Percentiles rank a stretch among this genome's conserved stretches.
These are phyloP conservation scores for Acanthosoma haemorrhoidale DNA, from an alignment of 2,888 invertebrate genomes.

Conservation along the genomic window DNA sequence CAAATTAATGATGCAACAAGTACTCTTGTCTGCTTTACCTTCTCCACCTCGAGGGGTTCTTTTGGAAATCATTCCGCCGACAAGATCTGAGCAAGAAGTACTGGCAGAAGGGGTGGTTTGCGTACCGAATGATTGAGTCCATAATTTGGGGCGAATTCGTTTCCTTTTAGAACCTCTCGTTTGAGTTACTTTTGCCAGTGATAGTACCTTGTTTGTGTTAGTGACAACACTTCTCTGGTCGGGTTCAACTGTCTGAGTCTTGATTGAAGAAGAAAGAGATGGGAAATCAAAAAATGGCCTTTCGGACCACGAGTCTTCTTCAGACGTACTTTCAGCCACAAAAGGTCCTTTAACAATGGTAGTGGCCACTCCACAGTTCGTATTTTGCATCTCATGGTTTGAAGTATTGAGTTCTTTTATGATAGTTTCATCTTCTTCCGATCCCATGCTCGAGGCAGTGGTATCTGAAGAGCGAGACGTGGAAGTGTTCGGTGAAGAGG, in stretches of 20 bases:
- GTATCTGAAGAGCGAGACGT: neutral
- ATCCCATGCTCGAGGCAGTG: too few species aligned
- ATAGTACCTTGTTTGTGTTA: neutral
- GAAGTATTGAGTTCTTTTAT: too few species aligned
- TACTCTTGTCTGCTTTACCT: neutral
- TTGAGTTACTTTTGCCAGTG: neutral
- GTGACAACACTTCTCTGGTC: neutral
- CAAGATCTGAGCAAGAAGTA: neutral
- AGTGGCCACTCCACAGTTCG: neutral
- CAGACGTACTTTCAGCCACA: neutral
- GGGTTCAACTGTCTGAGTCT: neutral
- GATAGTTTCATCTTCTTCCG: too few species aligned
- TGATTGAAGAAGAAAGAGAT: too few species aligned
- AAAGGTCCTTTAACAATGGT: neutral
- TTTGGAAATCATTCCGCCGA: neutral
- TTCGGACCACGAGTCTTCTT: too few species aligned
- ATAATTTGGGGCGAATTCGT: neutral
- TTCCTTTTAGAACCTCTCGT: neutral
- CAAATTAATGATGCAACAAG: neutral
- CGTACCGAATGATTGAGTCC: neutral
- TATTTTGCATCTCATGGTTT: too few species aligned
- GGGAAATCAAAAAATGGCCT: too few species aligned
- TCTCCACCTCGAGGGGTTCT: neutral
- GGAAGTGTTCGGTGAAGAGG: neutral
- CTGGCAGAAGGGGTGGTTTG: neutral